Percentiles rank a stretch among this genome's conserved stretches.
Conservation (phyloP, 1,140 invertebrate genomes). For the Thaumatotibia leucotreta region DNA sequence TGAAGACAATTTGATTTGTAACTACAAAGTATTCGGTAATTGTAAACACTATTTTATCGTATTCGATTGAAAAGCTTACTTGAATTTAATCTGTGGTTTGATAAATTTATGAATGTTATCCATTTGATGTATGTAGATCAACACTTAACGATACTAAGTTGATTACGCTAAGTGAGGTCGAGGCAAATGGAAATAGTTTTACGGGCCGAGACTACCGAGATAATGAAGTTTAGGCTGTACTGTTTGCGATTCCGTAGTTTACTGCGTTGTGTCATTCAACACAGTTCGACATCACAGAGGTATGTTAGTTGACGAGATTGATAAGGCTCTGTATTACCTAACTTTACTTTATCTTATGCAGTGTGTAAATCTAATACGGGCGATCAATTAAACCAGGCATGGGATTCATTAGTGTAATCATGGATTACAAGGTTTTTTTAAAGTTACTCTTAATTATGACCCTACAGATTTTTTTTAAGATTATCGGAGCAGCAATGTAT, state of each 20-base stretch:
- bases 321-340: not conserved
- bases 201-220: not conserved
- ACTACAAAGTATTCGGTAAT: too few species aligned
- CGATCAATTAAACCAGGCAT: too few species aligned
- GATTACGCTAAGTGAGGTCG: slow-evolving; percentile 2
- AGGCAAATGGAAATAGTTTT: slow-evolving; percentile 12
- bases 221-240: not conserved
- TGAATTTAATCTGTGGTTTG: slow-evolving; percentile 30
- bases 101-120: slow-evolving; percentile 16
- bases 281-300: not conserved
- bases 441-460: too few species aligned
- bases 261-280: not conserved
- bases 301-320: not conserved
- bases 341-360: not conserved
- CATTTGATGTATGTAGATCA: slow-evolving; percentile 23
- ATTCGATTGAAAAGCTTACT: slow-evolving; percentile 38
- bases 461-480: too few species aligned
- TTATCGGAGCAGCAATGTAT: too few species aligned
- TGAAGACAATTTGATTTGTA: too few species aligned
- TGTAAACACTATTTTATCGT: too few species aligned
- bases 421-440: too few species aligned
- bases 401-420: too few species aligned
- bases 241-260: not conserved
- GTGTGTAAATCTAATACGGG: not conserved
- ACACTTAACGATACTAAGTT: slow-evolving; percentile 3